Conservation (phyloP, 2,797 vertebrate species). For the Microctenopoma stevenorrisi region DNA sequence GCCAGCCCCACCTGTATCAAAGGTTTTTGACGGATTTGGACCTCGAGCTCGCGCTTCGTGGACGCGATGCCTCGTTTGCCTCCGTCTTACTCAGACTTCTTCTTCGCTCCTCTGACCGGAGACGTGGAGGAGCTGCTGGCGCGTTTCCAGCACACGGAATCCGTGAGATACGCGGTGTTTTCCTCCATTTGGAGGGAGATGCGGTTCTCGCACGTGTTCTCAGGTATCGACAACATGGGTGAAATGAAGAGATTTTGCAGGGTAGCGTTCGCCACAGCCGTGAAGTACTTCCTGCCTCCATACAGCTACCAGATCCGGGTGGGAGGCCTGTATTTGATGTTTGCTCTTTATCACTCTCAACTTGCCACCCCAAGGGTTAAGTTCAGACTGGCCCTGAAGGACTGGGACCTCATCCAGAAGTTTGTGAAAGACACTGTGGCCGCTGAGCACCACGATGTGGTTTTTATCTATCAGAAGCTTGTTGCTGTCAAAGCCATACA, state of each 20-base stretch:
- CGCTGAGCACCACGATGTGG: constrained; percentile 56
- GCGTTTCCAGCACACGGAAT: constrained; percentile 66
- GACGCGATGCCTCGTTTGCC: constrained; percentile 41
- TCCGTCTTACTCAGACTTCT: constrained; percentile 27
- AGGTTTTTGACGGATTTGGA: not conserved
- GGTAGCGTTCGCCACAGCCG: constrained; percentile 60
- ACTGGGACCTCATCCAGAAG: constrained; percentile 53
- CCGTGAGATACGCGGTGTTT: constrained; percentile 62
- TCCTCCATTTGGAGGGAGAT: constrained; percentile 70
- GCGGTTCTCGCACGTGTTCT: constrained; percentile 60
- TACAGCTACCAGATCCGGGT: constrained; percentile 75
- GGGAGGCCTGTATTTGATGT: constrained; percentile 75
- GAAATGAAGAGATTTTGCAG: constrained; percentile 64
- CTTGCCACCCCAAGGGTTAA: constrained; percentile 20
- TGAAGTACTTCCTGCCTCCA: constrained; percentile 73
- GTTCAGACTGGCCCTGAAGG: constrained; percentile 66
- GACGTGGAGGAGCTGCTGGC: constrained; percentile 74
- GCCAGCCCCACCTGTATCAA: not conserved
- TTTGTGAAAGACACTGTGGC: constrained; percentile 59
- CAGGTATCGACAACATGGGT: not conserved
- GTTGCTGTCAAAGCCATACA: constrained; percentile 48
- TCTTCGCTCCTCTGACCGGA: constrained; percentile 55
- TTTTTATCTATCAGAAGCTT: constrained; percentile 67
- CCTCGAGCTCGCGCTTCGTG: not conserved
- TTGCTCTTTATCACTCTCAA: constrained; percentile 67